These are phyloP conservation scores for Sebastes fasciatus DNA, from an alignment of 2,113 vertebrate genomes.

Conservation along the genomic window DNA sequence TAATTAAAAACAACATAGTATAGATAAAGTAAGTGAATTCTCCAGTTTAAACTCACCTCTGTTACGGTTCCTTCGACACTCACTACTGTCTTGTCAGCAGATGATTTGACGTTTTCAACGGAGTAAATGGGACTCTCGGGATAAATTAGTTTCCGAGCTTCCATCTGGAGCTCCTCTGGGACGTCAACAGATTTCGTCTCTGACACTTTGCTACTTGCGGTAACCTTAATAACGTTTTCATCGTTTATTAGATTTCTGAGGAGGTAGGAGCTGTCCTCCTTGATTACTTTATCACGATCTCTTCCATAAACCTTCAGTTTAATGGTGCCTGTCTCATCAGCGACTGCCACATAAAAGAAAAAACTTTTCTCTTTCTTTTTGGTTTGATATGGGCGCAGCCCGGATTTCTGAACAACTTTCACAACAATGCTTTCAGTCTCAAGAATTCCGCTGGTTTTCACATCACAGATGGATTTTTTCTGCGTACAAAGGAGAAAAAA, in stretches of 20 bases:
- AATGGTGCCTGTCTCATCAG: neutral
- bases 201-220: fast-evolving
- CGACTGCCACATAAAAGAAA: neutral
- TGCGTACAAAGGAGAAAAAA: neutral
- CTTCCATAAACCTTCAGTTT: conserved; percentile 29
- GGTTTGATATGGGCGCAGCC: neutral
- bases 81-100: fast-evolving
- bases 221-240: neutral
- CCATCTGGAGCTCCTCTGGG: neutral
- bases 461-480: neutral
- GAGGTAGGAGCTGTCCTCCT: neutral
- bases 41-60: neutral
- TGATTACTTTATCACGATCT: fast-evolving
- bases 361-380: fast-evolving
- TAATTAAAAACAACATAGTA: too few relatives aligned
- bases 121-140: neutral
- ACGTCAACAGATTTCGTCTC: fast-evolving
- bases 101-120: fast-evolving
- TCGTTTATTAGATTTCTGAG: fast-evolving
- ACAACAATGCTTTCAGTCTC: neutral
- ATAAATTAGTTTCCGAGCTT: neutral
- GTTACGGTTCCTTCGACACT: conserved; percentile 21
- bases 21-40: neutral
- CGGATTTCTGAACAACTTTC: conserved; percentile 29
- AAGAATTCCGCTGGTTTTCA: neutral